These are phyloP conservation scores for Spilarctia lutea DNA, from an alignment of 2,888 invertebrate species.

Conservation along the genomic window DNA sequence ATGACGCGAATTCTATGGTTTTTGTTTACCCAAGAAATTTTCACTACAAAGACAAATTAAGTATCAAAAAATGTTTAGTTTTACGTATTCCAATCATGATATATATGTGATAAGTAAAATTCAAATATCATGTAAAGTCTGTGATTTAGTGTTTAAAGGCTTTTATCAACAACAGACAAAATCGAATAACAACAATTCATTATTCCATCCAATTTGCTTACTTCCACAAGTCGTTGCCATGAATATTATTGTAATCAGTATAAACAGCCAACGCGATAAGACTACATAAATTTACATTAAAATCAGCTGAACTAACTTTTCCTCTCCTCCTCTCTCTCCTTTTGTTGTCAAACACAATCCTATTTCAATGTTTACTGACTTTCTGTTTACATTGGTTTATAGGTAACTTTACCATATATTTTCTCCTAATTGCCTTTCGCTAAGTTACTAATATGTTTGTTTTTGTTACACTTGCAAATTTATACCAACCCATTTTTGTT, in stretches of 20 bases:
- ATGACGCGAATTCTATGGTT: too few species aligned
- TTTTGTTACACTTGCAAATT: not conserved
- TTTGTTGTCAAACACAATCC: slow-evolving; percentile 29
- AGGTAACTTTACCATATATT: slow-evolving; percentile 4
- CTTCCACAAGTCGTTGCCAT: slow-evolving; percentile 20
- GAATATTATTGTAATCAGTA: slow-evolving; percentile 41
- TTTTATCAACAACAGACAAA: slow-evolving; percentile 7
- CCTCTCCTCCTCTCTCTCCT: slow-evolving; percentile 20
- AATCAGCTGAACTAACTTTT: slow-evolving; percentile 41
- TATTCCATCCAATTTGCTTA: slow-evolving; percentile 27
- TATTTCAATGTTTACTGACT: slow-evolving; percentile 31
- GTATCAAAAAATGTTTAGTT: not conserved
- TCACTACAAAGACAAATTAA: too few species aligned
- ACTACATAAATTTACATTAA: slow-evolving; percentile 43
- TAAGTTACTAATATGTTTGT: slow-evolving; percentile 2
- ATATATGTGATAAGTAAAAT: not conserved
- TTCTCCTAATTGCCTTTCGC: slow-evolving; percentile 5
- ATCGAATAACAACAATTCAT: slow-evolving; percentile 22
- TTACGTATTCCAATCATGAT: not conserved
- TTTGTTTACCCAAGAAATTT: too few species aligned
- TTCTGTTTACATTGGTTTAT: slow-evolving; percentile 16
- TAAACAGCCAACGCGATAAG: slow-evolving; percentile 44
- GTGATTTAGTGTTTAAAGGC: not conserved
- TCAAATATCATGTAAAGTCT: not conserved
- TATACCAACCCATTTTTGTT: not conserved